phyloP scores from a whole-genome alignment of 2,113 vertebrate species.

The Prunella himalayana region DNA sequence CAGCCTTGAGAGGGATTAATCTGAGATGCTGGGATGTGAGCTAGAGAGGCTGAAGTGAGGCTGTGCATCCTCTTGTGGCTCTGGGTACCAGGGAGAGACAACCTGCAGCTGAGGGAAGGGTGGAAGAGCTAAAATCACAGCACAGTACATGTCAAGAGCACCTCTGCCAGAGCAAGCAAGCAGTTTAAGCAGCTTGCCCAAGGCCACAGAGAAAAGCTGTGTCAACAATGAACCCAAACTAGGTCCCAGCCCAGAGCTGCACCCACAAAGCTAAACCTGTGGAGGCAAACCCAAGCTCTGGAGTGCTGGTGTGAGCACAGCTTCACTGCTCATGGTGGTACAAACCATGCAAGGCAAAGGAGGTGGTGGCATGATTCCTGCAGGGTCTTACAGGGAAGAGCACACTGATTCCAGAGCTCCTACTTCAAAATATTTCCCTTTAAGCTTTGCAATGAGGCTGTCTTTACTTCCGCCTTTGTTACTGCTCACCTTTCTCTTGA shows the following conservation, averaged over 20 bases:
- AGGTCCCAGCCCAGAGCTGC: neutral
- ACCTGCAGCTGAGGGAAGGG: neutral
- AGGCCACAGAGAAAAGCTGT: neutral
- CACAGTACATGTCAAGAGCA: fast-evolving
- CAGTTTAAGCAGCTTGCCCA: neutral
- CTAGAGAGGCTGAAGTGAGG: neutral
- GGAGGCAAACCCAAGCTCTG: neutral
- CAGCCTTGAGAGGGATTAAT: neutral
- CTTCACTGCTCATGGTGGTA: neutral
- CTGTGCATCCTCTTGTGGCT: neutral
- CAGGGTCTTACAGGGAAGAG: neutral
- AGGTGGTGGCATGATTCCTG: neutral
- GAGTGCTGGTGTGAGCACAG: fast-evolving
- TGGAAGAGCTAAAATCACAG: neutral
- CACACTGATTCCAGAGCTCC: neutral
- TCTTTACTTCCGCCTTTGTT: neutral
- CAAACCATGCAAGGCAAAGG: neutral
- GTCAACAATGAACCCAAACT: neutral
- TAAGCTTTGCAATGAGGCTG: neutral
- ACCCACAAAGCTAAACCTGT: neutral
- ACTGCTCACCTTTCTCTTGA: constrained; percentile 27
- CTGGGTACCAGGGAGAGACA: neutral
- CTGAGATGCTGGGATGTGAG: neutral
- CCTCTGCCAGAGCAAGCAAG: neutral
- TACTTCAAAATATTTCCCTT: neutral